phyloP scores from a whole-genome alignment of 2,888 invertebrate species.

The Drosophila barbarae region DNA sequence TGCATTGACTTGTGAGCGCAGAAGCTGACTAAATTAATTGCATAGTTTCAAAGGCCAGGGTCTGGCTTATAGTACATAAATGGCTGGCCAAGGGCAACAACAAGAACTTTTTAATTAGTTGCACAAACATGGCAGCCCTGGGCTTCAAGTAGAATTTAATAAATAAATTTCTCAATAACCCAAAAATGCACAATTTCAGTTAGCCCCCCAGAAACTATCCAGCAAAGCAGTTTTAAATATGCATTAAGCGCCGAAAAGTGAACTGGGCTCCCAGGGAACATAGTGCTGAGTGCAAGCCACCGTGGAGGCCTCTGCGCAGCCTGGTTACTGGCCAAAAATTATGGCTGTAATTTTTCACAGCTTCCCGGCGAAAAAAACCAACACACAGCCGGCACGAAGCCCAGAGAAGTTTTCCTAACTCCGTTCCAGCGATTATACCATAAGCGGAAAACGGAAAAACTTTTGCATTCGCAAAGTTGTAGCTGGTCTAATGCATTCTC shows the following conservation, averaged over 20 bases:
- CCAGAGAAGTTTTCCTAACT: slow-evolving; percentile 20
- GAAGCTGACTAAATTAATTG: slow-evolving; percentile 56
- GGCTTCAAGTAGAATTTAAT: slow-evolving; percentile 56
- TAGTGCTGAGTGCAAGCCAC: slow-evolving; percentile 22
- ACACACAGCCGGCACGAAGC: slow-evolving; percentile 6
- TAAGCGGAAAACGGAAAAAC: slow-evolving; percentile 21
- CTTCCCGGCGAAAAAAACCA: slow-evolving; percentile 7
- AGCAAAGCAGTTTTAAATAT: slow-evolving; percentile 63
- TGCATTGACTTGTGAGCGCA: slow-evolving; percentile 52
- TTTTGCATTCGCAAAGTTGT: slow-evolving; percentile 24
- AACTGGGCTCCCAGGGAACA: slow-evolving; percentile 37
- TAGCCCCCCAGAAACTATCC: slow-evolving; percentile 33
- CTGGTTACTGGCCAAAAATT: slow-evolving; percentile 66
- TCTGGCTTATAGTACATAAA: slow-evolving; percentile 37
- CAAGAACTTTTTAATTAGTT: slow-evolving; percentile 65
- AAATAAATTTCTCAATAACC: slow-evolving; percentile 71
- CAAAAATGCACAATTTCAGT: slow-evolving; percentile 56
- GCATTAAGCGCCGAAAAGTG: slow-evolving; percentile 59
- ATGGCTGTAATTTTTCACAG: slow-evolving; percentile 68
- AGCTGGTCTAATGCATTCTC: slow-evolving; percentile 33
- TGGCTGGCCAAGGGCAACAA: slow-evolving; percentile 33
- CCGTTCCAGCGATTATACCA: slow-evolving; percentile 25
- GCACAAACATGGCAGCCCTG: slow-evolving; percentile 43
- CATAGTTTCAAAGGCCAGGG: slow-evolving; percentile 56
- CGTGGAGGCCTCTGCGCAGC: slow-evolving; percentile 39